Percentiles rank a stretch among this genome's conserved stretches.
Conservation (phyloP, 1,140 invertebrate genomes). For the Lordiphosa clarofinis region DNA sequence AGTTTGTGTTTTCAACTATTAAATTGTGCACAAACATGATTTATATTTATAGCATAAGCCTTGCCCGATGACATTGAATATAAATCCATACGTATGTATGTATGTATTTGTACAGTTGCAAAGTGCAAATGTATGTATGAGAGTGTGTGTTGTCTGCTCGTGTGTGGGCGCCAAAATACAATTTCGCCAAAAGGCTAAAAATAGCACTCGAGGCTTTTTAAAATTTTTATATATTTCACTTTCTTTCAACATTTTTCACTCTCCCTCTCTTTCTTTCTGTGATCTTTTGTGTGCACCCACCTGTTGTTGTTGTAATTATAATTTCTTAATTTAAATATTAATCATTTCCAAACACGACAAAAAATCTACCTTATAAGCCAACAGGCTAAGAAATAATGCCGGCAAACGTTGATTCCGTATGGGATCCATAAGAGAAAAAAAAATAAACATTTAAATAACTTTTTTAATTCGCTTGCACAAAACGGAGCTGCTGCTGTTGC, state of each 20-base stretch:
- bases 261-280: constrained; percentile 4
- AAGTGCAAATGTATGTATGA: constrained; percentile 2
- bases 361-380: not conserved
- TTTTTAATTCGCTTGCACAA: too few relatives aligned
- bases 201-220: constrained; percentile 35
- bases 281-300: constrained; percentile 33
- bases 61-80: constrained; percentile 33
- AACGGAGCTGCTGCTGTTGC: too few relatives aligned
- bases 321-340: too few relatives aligned
- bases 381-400: constrained; percentile 2
- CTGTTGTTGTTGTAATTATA: constrained; percentile 53
- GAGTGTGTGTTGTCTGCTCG: constrained; percentile 12
- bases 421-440: too few relatives aligned
- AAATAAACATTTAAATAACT: too few relatives aligned
- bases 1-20: too few relatives aligned
- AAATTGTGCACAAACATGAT: too few relatives aligned
- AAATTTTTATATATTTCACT: constrained; percentile 27
- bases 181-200: constrained; percentile 38
- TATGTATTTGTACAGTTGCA: constrained; percentile 1
- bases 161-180: constrained; percentile 63
- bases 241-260: constrained; percentile 19
- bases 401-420: not conserved
- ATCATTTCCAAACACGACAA: too few relatives aligned
- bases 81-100: constrained; percentile 2
- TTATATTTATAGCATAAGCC: constrained; percentile 22